These are phyloP conservation scores for Zenarchopterus dispar DNA, from an alignment of 2,797 vertebrate genomes.

Conservation along the genomic window DNA sequence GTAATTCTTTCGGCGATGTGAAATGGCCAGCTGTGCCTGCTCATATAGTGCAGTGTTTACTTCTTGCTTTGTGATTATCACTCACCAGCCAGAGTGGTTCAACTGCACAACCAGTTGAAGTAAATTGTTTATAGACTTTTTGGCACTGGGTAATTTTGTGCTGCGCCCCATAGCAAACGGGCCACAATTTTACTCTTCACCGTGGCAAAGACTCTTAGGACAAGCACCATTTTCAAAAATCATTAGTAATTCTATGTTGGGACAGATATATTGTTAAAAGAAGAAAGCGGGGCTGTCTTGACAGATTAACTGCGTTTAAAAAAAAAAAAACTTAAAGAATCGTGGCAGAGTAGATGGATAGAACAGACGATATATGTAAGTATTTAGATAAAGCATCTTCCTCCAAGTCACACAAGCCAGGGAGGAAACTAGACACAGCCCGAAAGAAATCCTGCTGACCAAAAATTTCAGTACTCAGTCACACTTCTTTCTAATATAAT, in stretches of 20 bases:
- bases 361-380: constrained; percentile 21
- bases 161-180: constrained; percentile 19
- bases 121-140: constrained; percentile 47
- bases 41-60: constrained; percentile 62
- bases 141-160: constrained; percentile 26
- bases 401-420: constrained; percentile 23
- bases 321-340: constrained; percentile 9
- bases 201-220: constrained; percentile 17
- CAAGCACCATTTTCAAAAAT: too few species aligned
- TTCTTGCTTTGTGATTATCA: constrained; percentile 58
- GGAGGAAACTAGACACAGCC: constrained; percentile 58
- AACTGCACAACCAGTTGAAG: constrained; percentile 59
- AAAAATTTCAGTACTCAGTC: constrained; percentile 60
- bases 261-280: too few species aligned
- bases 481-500: constrained; percentile 74
- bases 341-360: neutral
- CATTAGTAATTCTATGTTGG: neutral
- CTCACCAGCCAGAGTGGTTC: constrained; percentile 62
- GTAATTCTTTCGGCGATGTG: constrained; percentile 40
- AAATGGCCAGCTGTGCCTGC: constrained; percentile 52
- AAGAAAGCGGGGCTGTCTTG: neutral
- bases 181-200: constrained; percentile 33
- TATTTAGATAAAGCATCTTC: constrained; percentile 46
- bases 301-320: constrained; percentile 6
- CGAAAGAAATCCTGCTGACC: constrained; percentile 45